Conservation (phyloP, 1,140 invertebrate genomes). For the Uloborus diversus region DNA sequence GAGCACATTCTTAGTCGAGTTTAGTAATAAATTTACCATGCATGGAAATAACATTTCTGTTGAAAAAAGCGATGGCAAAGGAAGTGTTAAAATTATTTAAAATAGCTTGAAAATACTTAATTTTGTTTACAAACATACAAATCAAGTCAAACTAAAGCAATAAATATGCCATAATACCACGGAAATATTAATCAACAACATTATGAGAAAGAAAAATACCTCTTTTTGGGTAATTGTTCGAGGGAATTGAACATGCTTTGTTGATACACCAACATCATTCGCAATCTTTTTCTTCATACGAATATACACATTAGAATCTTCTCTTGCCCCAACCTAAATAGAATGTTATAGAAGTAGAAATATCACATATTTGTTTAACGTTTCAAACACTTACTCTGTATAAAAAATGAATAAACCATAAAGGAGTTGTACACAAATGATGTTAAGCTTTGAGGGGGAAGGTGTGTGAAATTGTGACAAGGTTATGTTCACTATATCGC, state of each 20-base stretch:
- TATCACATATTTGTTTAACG: background rate
- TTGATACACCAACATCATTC: constrained; percentile 86
- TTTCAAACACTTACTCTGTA: background rate
- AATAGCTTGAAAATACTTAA: too few species aligned
- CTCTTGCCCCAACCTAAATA: constrained; percentile 83
- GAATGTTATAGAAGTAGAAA: background rate
- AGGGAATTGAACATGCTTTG: constrained; percentile 83
- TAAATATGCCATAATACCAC: background rate
- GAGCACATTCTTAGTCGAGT: too few species aligned
- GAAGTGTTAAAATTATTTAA: too few species aligned
- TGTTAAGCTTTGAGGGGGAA: background rate
- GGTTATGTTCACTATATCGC: background rate
- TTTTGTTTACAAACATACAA: background rate
- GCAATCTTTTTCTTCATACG: constrained; percentile 95
- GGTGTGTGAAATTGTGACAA: background rate
- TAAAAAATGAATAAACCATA: background rate
- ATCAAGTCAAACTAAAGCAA: background rate
- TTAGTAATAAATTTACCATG: too few species aligned
- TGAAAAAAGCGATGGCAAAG: too few species aligned
- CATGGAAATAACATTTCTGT: too few species aligned
- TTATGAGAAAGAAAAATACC: constrained; percentile 66
- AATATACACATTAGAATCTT: constrained; percentile 99
- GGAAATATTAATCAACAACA: background rate
- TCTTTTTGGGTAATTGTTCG: constrained; percentile 84
- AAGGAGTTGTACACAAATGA: too few species aligned